Percentiles rank a stretch among this genome's conserved stretches.
Evolutionary conservation across 2,888 invertebrate genomes (phyloP).

Genomic region (Eueremaeus valkanovi): DNA sequence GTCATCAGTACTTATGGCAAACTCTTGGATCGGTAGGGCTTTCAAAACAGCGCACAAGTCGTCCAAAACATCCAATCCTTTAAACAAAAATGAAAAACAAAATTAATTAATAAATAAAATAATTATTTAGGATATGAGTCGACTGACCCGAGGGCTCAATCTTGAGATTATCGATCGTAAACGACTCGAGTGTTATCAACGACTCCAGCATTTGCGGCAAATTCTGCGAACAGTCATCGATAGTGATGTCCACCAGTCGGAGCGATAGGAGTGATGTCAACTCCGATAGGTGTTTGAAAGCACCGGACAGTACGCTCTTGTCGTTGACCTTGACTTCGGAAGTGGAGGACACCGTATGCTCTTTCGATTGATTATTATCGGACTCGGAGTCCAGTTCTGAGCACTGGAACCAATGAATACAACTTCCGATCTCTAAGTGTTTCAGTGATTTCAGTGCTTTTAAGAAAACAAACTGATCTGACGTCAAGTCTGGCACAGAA

Average conservation of each 20-base stretch:
- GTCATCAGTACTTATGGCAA: conserved; percentile 30
- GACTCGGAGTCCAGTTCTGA: no score
- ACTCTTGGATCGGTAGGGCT: conserved; percentile 23
- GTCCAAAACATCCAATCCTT: conserved; percentile 18
- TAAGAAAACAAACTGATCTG: conserved; percentile 38
- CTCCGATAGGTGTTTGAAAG: conserved; percentile 14
- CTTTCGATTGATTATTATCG: no score
- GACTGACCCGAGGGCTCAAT: conserved; percentile 30
- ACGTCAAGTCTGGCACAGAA: background rate
- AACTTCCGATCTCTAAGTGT: conserved; percentile 39
- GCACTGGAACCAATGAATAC: conserved; percentile 39
- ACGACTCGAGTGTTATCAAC: conserved; percentile 22
- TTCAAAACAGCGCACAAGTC: conserved; percentile 9
- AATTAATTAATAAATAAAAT: background rate
- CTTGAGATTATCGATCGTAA: conserved; percentile 35
- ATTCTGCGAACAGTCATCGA: conserved; percentile 10
- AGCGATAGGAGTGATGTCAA: conserved; percentile 19
- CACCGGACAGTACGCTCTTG: conserved; percentile 15
- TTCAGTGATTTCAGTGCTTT: background rate
- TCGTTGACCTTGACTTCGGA: background rate
- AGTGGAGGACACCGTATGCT: no score
- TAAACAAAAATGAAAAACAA: background rate
- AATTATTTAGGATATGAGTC: background rate
- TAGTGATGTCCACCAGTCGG: conserved; percentile 36
- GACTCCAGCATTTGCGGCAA: conserved; percentile 28